These are phyloP conservation scores for Cercopithecus mona DNA, from an alignment of 2,113 vertebrate genomes.

Conservation along the genomic window DNA sequence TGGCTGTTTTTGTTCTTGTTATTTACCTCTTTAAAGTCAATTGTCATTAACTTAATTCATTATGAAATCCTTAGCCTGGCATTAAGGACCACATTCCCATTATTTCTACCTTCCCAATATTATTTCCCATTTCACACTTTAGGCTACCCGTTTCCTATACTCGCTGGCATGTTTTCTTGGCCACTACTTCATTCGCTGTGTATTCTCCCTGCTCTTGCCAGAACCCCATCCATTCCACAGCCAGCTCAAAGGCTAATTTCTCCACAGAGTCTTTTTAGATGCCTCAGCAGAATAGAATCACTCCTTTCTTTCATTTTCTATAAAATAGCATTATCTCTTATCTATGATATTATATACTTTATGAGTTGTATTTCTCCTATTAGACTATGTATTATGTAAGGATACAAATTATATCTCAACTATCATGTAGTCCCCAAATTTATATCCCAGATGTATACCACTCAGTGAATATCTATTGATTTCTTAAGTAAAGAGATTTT, in stretches of 20 bases:
- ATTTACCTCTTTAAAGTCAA: not conserved
- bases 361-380: not conserved
- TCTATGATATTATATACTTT: not conserved
- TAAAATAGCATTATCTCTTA: not conserved
- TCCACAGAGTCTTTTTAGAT: not conserved
- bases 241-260: not conserved
- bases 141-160: not conserved
- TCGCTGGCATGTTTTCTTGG: not conserved
- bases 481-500: not conserved
- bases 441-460: not conserved
- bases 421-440: not conserved
- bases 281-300: too few species aligned
- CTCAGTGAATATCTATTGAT: not conserved
- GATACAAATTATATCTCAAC: not conserved
- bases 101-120: not conserved
- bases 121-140: not conserved
- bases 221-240: not conserved
- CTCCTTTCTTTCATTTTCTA: not conserved
- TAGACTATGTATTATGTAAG: not conserved
- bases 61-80: not conserved
- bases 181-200: not conserved
- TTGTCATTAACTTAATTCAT: not conserved
- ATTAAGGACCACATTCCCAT: not conserved
- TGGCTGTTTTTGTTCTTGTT: not conserved
- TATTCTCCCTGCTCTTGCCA: not conserved